Conservation (phyloP, 1,140 invertebrate genomes). For the Pararge aegeria region DNA sequence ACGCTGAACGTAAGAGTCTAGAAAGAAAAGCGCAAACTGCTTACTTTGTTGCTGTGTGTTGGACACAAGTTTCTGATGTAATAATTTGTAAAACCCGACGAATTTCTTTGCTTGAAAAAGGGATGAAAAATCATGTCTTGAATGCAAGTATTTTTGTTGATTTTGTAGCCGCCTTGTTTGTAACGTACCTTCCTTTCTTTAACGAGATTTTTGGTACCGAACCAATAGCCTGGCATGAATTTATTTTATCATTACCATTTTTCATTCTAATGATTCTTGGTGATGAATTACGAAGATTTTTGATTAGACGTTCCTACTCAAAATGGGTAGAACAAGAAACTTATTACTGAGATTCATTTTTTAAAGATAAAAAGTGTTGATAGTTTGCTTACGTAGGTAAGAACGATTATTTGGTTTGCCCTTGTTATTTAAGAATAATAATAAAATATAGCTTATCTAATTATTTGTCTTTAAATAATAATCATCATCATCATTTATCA, state of each 20-base stretch:
- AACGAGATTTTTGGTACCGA: constrained; percentile 82
- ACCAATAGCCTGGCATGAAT: constrained; percentile 82
- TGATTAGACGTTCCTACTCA: constrained; percentile 86
- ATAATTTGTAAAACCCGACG: constrained; percentile 91
- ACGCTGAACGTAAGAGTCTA: constrained; percentile 83
- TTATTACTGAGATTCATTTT: constrained; percentile 83
- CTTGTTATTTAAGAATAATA: too few relatives aligned
- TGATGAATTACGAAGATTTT: constrained; percentile 87
- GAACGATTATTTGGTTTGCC: too few relatives aligned
- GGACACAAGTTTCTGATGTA: constrained; percentile 90
- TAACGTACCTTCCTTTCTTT: constrained; percentile 86
- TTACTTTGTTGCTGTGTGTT: constrained; percentile 89
- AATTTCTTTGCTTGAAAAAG: constrained; percentile 88
- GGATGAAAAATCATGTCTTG: constrained; percentile 87
- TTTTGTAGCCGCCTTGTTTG: constrained; percentile 81
- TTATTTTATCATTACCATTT: constrained; percentile 88
- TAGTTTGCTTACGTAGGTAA: not conserved
- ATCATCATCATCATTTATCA: too few relatives aligned
- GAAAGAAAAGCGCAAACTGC: constrained; percentile 90
- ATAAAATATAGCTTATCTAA: too few relatives aligned
- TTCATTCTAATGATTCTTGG: constrained; percentile 87
- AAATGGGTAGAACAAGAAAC: constrained; percentile 91
- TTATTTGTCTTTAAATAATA: too few relatives aligned
- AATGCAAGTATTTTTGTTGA: constrained; percentile 87
- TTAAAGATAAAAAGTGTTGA: not conserved